Base-by-base conservation (phyloP, 2,113 vertebrate species). In the human (Homo sapiens) region DNA sequence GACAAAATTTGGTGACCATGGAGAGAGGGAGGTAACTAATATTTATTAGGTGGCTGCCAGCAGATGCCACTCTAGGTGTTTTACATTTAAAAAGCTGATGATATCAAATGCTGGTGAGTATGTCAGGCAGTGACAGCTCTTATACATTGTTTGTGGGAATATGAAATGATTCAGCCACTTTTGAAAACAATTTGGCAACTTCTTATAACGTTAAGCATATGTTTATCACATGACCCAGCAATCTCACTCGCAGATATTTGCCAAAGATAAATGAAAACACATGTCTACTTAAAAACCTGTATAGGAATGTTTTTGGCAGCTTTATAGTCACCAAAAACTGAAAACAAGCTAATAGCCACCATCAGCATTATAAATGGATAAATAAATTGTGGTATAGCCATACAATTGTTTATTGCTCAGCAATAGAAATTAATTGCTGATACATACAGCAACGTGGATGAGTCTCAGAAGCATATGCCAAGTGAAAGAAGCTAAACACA, bases 261-360 rank as follows among this genome's bases (percentile, higher is more conserved):
- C 45, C 61, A 55, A 72, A 91, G 55, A 89, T 38, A 91, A 96
- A 79, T 92, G 66, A 88, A 94, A 89, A 45, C 27, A 40, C 68
- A 55, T 75, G 30, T 70, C 40, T 83, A 52, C 38, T 35, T 82
- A 86, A 93, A 78, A 78, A 72, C 35, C 3, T 55, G 4, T 80
- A 20, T 38, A 73, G 40, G 22, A 57, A n/a, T 92, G 5, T 66
- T 66, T 89, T 50, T 72, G 40, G 48, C 48, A 86, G 32, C 35
- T 86, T 96, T 72, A 40, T 50, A 91, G 59, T 96, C 38, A 57
- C 50, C 72, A 32, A 81, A 83, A 79, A 61, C 16, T 81, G 59
- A 82, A 94, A 91, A 59, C 64, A 89, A 45, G 6, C 27, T 43
- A 90, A 35, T 85, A 55, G 32, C 50, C 86, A n/a, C 50, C 86